Percentiles rank a stretch among this genome's conserved stretches.
These are phyloP conservation scores for Xiphophorus birchmanni DNA, from an alignment of 2,797 vertebrate genomes.

Conservation along the genomic window DNA sequence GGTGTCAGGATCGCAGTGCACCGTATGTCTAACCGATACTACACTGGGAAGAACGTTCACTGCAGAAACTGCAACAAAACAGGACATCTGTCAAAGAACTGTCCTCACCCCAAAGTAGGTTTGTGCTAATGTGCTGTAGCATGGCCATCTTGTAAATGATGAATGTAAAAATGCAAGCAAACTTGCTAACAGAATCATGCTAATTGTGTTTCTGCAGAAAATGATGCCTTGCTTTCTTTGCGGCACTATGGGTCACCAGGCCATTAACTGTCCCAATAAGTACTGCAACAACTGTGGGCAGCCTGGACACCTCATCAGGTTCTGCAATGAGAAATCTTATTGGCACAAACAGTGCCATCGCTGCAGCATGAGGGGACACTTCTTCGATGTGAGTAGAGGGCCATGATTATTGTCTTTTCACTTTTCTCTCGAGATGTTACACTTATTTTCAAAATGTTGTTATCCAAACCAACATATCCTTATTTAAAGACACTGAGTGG, in stretches of 20 bases:
- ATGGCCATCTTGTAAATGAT: constrained; percentile 7
- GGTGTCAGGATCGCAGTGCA: constrained; percentile 5
- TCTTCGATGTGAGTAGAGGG: constrained; percentile 87
- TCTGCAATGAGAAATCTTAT: constrained; percentile 84
- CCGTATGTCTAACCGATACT: constrained; percentile 80
- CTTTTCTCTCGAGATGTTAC: neutral
- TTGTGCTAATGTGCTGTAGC: neutral
- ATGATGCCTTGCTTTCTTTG: constrained; percentile 85
- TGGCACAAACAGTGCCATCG: constrained; percentile 89
- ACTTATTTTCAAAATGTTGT: neutral
- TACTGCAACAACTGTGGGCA: constrained; percentile 89
- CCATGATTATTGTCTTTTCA: neutral
- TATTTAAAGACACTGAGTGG: neutral
- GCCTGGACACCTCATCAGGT: constrained; percentile 84
- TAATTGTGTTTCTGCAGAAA: constrained; percentile 77
- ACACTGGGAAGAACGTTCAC: constrained; percentile 82
- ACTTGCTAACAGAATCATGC: neutral
- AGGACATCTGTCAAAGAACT: constrained; percentile 94
- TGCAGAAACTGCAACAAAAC: constrained; percentile 87
- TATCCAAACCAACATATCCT: neutral
- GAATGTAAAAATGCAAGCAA: neutral
- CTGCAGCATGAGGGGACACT: constrained; percentile 90
- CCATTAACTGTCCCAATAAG: constrained; percentile 81
- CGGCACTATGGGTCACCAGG: constrained; percentile 82
- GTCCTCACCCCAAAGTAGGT: constrained; percentile 85